Evolutionary conservation across 1,140 invertebrate genomes (phyloP), one percentile per base, ranked within the genome.

Genomic region (Pseudomyrmex flavicornis): DNA sequence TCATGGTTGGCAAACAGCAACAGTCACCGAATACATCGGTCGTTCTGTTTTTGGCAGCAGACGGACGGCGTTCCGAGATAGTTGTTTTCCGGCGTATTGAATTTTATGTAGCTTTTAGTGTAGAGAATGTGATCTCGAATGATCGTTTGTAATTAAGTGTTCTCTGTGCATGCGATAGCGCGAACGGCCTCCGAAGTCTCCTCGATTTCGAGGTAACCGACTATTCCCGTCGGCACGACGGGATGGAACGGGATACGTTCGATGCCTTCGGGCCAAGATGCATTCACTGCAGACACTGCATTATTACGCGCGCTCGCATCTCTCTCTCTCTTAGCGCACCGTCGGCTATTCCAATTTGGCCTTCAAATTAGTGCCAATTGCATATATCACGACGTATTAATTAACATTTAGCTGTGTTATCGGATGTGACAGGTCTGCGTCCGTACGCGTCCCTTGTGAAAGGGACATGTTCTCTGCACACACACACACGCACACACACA

Each of bases 341-440:
- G 10, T 58, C 66, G 82, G 83, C 61, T 83, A 89, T 90, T 83
- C 70, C 62, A 72, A 85, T 86, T 82, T 88, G 75, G 56, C 82
- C 85, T 85, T 85, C 84, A 80, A 89, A 90, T 89, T 86, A 91
- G 82, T 91, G 91, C 86, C 91, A 90, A 84, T 83, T 75, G 85
- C 85, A 86, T 66, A 73, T 88, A 87, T 90, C 84, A 83, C 52
- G 54, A 26, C 50, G 83, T 89, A 91, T 90, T 91, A 92, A 92
- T 92, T 92, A 90, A 85, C 88, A 85, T 87, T 88, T 90, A 83
- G 82, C 83, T 62, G 58, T n/a, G 69, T 76, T 68, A 66, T 61
- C 79, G 48, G 15, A 17, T 52, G 68, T 22, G 73, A 59, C 50
- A 83, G 44, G 48, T 22, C 9, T 35, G 4, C n/a, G 44, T 56